Conservation (phyloP, 2,113 vertebrate species). For the Notiomystis cincta region DNA sequence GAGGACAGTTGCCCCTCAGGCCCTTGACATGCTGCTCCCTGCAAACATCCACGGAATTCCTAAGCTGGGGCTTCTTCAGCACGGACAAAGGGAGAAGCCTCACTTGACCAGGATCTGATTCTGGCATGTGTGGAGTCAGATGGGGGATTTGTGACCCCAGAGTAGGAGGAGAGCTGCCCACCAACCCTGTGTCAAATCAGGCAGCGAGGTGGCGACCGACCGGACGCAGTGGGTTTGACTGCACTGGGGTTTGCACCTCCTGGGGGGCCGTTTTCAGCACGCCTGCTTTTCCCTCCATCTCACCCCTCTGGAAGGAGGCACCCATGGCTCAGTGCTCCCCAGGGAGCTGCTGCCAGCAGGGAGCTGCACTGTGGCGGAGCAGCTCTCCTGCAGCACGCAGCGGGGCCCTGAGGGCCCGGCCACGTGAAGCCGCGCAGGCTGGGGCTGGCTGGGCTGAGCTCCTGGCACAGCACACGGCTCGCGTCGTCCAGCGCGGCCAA, state of each 20-base stretch:
- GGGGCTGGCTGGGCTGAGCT: background rate
- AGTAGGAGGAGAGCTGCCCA: background rate
- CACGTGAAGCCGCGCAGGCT: background rate
- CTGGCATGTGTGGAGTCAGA: background rate
- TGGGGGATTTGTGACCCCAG: background rate
- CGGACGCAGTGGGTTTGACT: fast-evolving
- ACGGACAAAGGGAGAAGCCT: fast-evolving
- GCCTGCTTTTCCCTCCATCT: background rate
- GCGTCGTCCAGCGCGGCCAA: background rate
- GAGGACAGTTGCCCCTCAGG: background rate
- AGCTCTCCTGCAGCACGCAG: background rate
- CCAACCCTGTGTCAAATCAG: background rate
- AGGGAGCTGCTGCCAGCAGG: background rate
- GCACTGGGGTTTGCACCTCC: background rate
- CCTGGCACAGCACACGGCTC: background rate
- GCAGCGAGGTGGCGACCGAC: fast-evolving
- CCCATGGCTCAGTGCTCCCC: fast-evolving
- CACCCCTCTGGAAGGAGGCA: background rate
- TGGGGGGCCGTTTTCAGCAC: fast-evolving
- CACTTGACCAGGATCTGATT: background rate
- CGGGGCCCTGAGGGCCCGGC: fast-evolving
- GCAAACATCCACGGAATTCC: background rate
- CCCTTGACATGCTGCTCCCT: fast-evolving
- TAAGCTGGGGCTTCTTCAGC: background rate
- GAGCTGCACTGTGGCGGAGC: fast-evolving